These are phyloP conservation scores for Apostichopus parvimensis DNA, from an alignment of 35 echinoderm and acorn worm genomes.

Conservation along the genomic window DNA sequence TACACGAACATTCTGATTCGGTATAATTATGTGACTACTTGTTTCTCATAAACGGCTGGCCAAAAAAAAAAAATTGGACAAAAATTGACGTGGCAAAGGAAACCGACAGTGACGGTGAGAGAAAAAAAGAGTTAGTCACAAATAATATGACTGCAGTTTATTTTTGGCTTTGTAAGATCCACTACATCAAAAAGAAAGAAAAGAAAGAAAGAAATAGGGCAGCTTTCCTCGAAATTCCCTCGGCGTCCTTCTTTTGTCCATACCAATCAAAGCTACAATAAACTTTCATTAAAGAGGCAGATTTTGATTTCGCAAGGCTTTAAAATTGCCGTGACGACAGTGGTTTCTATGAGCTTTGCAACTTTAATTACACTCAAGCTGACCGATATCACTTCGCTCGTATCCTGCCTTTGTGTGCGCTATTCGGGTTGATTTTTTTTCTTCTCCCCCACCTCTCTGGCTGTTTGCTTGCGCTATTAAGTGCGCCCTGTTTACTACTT, in stretches of 20 bases:
- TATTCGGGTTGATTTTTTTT: neutral
- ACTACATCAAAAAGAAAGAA: too few species aligned
- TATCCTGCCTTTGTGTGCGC: neutral
- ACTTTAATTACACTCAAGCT: constrained; percentile 19
- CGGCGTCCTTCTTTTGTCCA: neutral
- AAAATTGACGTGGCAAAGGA: too few species aligned
- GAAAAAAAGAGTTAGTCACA: too few species aligned
- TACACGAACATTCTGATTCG: too few species aligned
- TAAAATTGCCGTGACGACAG: constrained; percentile 32
- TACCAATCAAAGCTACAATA: neutral
- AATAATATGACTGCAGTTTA: too few species aligned
- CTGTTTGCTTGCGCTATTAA: constrained; percentile 21
- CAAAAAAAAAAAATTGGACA: too few species aligned
- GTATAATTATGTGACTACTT: too few species aligned
- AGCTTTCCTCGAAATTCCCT: constrained; percentile 6
- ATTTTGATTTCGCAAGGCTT: neutral
- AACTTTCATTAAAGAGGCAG: constrained; percentile 27
- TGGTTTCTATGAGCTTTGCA: neutral
- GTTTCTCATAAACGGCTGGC: too few species aligned
- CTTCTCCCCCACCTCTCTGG: neutral
- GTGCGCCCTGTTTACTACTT: neutral
- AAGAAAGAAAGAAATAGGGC: neutral
- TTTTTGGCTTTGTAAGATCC: too few species aligned
- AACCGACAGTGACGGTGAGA: too few species aligned
- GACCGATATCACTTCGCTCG: neutral